Percentiles rank a stretch among this genome's conserved stretches.
These are phyloP conservation scores for Chirona hameri DNA, from an alignment of 2,888 invertebrate species.

Conservation along the genomic window DNA sequence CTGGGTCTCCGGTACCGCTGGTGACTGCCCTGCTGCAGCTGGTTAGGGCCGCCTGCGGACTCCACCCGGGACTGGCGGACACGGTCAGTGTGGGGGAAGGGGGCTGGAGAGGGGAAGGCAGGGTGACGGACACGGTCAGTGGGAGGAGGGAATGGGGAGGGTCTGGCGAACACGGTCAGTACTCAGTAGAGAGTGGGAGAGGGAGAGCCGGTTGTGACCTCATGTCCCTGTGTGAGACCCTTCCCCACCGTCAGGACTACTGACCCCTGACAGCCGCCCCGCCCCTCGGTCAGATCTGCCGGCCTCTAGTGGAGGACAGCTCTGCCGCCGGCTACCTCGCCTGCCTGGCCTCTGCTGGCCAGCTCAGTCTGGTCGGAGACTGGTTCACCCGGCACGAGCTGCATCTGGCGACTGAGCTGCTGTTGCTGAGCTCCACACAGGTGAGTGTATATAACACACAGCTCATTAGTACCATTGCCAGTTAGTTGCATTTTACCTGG, in stretches of 20 bases:
- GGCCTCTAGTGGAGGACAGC: background rate
- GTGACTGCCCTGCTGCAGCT: constrained; percentile 40
- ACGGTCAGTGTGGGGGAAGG: too few species aligned
- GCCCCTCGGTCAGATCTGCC: background rate
- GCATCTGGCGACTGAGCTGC: constrained; percentile 43
- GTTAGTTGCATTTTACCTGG: too few species aligned
- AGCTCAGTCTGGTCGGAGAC: constrained; percentile 39
- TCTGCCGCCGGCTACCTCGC: background rate
- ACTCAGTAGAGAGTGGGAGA: too few species aligned
- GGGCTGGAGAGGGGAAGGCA: too few species aligned
- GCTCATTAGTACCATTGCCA: too few species aligned
- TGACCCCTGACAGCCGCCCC: background rate
- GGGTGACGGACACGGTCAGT: too few species aligned
- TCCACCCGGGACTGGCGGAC: background rate
- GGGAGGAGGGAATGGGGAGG: too few species aligned
- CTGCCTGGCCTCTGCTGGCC: constrained; percentile 37
- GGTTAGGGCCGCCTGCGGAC: constrained; percentile 5
- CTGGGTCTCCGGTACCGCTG: constrained; percentile 41
- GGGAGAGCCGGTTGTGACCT: too few species aligned
- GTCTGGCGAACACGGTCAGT: too few species aligned
- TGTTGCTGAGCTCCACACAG: constrained; percentile 41
- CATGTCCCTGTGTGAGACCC: too few species aligned
- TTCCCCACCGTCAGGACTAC: background rate
- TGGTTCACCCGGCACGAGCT: constrained; percentile 47
- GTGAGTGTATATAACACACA: too few species aligned